A percentile compares a stretch with the other conserved stretches of the same genome.
Evolutionary conservation across 2,113 vertebrate species (phyloP).

Genomic region (Festucalex cinctus): DNA sequence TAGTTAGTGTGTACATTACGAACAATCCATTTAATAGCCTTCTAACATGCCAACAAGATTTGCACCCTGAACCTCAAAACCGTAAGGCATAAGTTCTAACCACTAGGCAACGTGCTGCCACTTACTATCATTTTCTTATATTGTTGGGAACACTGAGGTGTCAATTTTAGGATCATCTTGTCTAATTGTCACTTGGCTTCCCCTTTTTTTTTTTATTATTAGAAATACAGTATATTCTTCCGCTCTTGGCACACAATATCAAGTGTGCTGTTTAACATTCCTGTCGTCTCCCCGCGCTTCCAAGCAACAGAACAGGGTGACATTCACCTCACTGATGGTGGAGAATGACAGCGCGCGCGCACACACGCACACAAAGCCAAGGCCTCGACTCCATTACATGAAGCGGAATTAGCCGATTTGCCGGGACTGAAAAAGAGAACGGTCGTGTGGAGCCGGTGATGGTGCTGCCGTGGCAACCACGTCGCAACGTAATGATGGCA

Average conservation of each 20-base stretch:
- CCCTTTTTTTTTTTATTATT: not conserved
- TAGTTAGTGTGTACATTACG: too few species aligned
- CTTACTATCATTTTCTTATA: too few species aligned
- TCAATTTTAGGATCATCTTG: not conserved
- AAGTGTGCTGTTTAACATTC: constrained; percentile 31
- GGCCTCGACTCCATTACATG: constrained; percentile 43
- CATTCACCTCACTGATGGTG: constrained; percentile 33
- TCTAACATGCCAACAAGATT: not conserved
- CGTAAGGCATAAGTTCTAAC: not conserved
- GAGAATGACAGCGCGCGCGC: constrained; percentile 18
- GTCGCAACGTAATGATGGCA: constrained; percentile 38
- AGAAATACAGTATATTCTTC: not conserved
- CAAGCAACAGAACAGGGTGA: constrained; percentile 23
- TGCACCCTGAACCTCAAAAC: not conserved
- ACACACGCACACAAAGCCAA: constrained; percentile 1
- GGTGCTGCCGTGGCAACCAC: constrained; percentile 68
- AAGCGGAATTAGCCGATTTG: constrained; percentile 38
- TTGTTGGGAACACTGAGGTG: not conserved
- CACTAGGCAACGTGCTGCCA: not conserved
- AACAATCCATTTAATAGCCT: not conserved
- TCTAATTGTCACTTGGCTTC: not conserved
- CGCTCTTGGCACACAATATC: constrained; percentile 36
- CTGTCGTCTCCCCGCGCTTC: constrained; percentile 23
- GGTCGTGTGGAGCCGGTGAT: constrained; percentile 36
- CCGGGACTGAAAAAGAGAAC: constrained; percentile 37